Evolutionary conservation across 2,113 vertebrate species (phyloP), one percentile per base, ranked within the genome.

Genomic region (Meles meles): DNA sequence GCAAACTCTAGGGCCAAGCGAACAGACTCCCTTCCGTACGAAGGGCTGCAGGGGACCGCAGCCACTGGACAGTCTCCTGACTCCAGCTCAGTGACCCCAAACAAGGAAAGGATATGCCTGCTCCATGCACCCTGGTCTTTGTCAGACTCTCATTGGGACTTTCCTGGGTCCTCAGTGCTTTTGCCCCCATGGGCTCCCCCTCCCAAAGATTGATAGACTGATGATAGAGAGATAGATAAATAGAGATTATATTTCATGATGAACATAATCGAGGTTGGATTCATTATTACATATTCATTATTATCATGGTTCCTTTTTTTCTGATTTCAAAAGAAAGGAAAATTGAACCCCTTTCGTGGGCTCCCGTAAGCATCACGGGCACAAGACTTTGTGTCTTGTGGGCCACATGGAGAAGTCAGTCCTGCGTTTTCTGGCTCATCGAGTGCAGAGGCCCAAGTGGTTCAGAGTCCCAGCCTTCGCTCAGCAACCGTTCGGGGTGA

Each of bases 281-380:
- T 63, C 13, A 0, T 79, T 61, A 65, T 57, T 79, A 52, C 27
- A 10, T 49, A n/a, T 42, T 49, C 37, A 57, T 76, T 18, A 44
- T n/a, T 71, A 63, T n/a, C 57, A 11, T 18, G 15, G 9, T 39
- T 37, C 18, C 44, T 87, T 44, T 55, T 52, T 3, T 92, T 81
- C 77, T 71, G 37, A 17, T 44, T 86, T 96, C 89, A 71, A 83
- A 96, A 81, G 61, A 44, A 65, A 86, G 39, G 65, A 42, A 84
- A 57, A 42, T 18, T 0, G 25, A 37, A 72, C 25, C 6, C 44
- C 42, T 72, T 80, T 15, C 10, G 0, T 17, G 69, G 39, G 61
- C 1, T 9, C 61, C n/a, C 1, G 2, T 7, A 13, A 55, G 37
- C 18, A 14, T 9, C 9, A 4, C 10, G 34, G 13, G 23, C 11